These are phyloP conservation scores for Drosophila phalerata DNA, from an alignment of 2,888 invertebrate genomes.

Conservation along the genomic window DNA sequence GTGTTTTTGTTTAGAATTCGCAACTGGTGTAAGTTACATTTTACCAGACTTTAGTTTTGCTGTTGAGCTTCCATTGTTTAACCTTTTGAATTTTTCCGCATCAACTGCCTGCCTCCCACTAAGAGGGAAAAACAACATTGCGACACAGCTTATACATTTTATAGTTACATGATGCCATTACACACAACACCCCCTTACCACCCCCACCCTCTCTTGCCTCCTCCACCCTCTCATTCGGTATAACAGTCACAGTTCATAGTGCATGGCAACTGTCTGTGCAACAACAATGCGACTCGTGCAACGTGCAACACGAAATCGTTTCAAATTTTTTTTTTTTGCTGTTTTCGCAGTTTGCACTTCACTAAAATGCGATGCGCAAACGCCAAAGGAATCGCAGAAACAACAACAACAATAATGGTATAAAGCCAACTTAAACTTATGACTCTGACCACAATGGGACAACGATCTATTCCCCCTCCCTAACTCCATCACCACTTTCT, in stretches of 20 bases:
- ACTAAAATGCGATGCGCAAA: slow-evolving; percentile 73
- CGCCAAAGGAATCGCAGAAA: slow-evolving; percentile 53
- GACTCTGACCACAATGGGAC: slow-evolving; percentile 27
- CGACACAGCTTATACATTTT: slow-evolving; percentile 67
- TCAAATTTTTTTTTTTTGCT: slow-evolving; percentile 16
- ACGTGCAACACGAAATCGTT: slow-evolving; percentile 38
- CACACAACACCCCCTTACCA: slow-evolving; percentile 1
- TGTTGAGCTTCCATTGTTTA: not conserved
- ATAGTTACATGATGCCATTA: slow-evolving; percentile 65
- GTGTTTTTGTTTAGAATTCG: not conserved
- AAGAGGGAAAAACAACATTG: slow-evolving; percentile 43
- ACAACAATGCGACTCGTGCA: not conserved
- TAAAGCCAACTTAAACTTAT: slow-evolving; percentile 56
- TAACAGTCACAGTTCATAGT: slow-evolving; percentile 29
- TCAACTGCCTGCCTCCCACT: not conserved
- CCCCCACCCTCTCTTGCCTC: not conserved
- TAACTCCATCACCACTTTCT: not conserved
- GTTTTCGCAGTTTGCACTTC: slow-evolving; percentile 65
- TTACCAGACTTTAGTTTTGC: not conserved
- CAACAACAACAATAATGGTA: slow-evolving; percentile 18
- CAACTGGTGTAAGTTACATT: not conserved
- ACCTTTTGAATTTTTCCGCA: not conserved
- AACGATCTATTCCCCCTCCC: not conserved
- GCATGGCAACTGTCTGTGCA: slow-evolving; percentile 27
- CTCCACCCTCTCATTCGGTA: not conserved